phyloP scores from a whole-genome alignment of 2,113 vertebrate species.

The Phaethornis superciliosus region DNA sequence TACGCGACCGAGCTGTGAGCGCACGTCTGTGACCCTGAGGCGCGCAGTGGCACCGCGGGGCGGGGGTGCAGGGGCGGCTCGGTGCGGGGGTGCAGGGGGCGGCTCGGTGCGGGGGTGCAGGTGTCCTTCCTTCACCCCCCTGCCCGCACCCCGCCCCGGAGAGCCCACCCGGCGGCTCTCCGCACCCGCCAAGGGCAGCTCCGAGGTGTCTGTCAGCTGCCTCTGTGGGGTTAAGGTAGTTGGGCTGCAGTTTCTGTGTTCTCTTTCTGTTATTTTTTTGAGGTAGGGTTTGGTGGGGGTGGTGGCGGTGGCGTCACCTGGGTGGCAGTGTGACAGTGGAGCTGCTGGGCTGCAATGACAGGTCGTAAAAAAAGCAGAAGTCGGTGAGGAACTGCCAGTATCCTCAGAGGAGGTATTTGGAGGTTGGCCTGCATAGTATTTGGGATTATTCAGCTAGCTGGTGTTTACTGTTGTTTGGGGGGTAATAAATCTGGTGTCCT shows the following conservation, averaged over 20 bases:
- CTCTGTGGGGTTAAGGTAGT: neutral
- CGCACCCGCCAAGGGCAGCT: accelerated
- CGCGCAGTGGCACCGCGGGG: neutral
- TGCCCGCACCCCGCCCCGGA: neutral
- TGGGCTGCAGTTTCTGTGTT: neutral
- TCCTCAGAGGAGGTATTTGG: neutral
- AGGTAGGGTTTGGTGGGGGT: neutral
- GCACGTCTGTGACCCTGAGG: neutral
- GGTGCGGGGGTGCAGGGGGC: too few relatives aligned
- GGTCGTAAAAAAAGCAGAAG: neutral
- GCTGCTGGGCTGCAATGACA: neutral
- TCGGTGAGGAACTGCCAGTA: neutral
- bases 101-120: neutral
- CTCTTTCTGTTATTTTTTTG: neutral
- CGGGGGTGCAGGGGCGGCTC: neutral
- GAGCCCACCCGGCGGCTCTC: neutral
- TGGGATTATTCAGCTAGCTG: neutral
- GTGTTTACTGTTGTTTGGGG: neutral
- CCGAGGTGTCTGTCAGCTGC: neutral
- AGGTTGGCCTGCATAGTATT: neutral
- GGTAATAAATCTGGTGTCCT: neutral
- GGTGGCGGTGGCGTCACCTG: neutral
- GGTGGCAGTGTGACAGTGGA: neutral
- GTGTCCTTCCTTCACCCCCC: neutral
- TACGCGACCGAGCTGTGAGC: neutral